Base-by-base conservation (phyloP, 1,140 invertebrate genomes). In the Anastatus disparis region DNA sequence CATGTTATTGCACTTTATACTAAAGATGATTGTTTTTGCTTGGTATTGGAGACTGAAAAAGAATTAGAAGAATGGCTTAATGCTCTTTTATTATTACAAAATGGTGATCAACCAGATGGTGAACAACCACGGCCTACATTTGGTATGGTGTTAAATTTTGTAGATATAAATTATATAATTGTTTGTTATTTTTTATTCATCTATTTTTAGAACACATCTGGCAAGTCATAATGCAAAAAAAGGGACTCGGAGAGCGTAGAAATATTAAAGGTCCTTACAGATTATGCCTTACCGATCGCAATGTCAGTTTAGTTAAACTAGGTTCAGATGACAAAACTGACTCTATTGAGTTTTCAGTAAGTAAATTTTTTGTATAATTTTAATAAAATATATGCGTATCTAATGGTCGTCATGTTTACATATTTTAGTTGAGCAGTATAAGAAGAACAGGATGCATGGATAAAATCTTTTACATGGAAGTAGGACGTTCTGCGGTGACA, bases 381-480 rank as follows among this genome's bases (percentile, higher is more conserved):
- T n/a, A n/a, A n/a, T n/a, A n/a, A n/a, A n/a, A n/a, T n/a, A n/a
- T n/a, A n/a, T n/a, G n/a, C n/a, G n/a, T n/a, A n/a, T 0, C 42
- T 62, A 24, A 31, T 48, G 42, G 15, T 20, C 20, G n/a, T 20
- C 4, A 29, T 2, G 1, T 27, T 26, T 52, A 13, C 22, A 24
- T 22, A 3, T 42, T 52, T 55, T 20, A 71, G 59, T 66, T 55
- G 67, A 85, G 82, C 64, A 84, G 58, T 77, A 80, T 73, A 80
- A 79, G 84, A 79, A 89, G 93, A 74, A 96, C 94, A 86, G 95
- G 95, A 1, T 91, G 93, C 76, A 90, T 93, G 42, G 92, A 95
- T 74, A 91, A 91, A 70, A 95, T 94, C 79, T 97, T 98, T 87
- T 95, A 95, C 81, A 93, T 98, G 89, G 95, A 98, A 87, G 91